Evolutionary conservation across 2,797 vertebrate species (phyloP).

Genomic region (Phataginus tricuspis): DNA sequence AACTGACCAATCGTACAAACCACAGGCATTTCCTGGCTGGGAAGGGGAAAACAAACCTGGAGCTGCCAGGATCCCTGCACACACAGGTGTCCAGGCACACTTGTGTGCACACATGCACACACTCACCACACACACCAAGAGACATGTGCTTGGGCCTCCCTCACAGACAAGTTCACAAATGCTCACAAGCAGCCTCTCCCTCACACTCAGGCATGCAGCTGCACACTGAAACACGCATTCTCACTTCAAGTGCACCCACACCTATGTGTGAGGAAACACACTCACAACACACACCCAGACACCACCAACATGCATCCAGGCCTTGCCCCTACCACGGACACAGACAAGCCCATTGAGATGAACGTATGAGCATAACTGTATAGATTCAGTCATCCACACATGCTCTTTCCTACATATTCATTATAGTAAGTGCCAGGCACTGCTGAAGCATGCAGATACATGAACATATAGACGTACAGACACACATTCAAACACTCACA

Average conservation of each 20-base stretch:
- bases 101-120: no score
- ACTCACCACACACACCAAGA: neutral
- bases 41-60: neutral
- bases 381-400: neutral
- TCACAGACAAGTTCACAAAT: neutral
- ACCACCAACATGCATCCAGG: no score
- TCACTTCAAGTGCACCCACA: neutral
- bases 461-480: neutral
- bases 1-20: neutral
- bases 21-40: neutral
- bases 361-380: rapidly evolving
- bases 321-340: neutral
- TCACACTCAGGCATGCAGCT: neutral
- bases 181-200: neutral
- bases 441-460: neutral
- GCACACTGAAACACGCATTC: neutral
- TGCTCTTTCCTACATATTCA: rapidly evolving
- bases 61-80: neutral
- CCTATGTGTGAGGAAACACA: neutral
- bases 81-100: neutral
- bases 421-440: neutral
- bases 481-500: neutral
- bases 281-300: neutral
- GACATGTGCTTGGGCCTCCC: rapidly evolving
- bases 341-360: no score